These are phyloP conservation scores for Xenus cinereus DNA, from an alignment of 2,113 vertebrate species.

Conservation along the genomic window DNA sequence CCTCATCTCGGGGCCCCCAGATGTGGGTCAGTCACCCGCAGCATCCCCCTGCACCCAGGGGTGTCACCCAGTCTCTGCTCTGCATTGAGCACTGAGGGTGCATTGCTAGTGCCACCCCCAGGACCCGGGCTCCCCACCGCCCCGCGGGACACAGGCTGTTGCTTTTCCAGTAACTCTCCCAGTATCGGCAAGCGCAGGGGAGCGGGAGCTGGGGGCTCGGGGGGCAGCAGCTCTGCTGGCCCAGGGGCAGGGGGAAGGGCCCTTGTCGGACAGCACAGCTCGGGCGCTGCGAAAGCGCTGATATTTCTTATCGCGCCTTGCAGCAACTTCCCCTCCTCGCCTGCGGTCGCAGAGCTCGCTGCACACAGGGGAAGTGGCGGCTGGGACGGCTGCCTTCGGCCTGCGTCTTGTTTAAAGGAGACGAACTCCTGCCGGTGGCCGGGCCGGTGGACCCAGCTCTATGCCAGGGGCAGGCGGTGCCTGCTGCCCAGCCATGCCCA, in stretches of 20 bases:
- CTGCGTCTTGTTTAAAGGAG: not conserved
- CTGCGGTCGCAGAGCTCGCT: constrained; percentile 23
- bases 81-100: accelerated
- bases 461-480: not conserved
- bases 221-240: accelerated
- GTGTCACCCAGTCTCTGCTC: not conserved
- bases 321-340: constrained; percentile 67
- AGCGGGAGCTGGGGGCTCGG: accelerated
- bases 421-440: accelerated
- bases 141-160: not conserved
- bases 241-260: constrained; percentile 17
- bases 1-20: accelerated
- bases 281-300: not conserved
- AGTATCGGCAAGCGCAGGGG: not conserved
- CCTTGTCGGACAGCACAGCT: not conserved
- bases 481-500: not conserved
- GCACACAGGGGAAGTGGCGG: constrained; percentile 28
- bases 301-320: constrained; percentile 65
- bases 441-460: not conserved
- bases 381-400: not conserved
- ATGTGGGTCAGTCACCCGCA: accelerated
- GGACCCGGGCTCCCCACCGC: accelerated
- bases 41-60: not conserved
- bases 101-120: accelerated
- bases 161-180: constrained; percentile 27